These are phyloP conservation scores for Anthonomus grandis DNA, from an alignment of 1,140 invertebrate species.

Conservation along the genomic window DNA sequence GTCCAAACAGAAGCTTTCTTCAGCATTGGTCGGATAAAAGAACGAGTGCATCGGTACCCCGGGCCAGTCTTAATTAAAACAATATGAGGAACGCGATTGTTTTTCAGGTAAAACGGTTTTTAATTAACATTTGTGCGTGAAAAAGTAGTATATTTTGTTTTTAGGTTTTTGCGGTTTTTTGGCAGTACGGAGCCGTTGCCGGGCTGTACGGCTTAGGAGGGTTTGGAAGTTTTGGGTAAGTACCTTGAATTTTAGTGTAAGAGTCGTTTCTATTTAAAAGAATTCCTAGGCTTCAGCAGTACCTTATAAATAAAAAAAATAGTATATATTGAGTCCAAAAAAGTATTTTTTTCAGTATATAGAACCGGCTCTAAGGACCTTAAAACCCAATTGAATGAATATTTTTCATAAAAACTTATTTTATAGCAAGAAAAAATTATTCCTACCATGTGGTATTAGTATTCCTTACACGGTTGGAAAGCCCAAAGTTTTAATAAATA, in stretches of 20 bases:
- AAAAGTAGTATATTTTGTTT: background rate
- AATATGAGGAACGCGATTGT: conserved; percentile 15
- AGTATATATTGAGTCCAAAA: too few relatives aligned
- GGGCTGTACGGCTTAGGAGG: too few relatives aligned
- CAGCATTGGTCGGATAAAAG: conserved; percentile 21
- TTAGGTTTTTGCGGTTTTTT: background rate
- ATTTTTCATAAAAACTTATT: too few relatives aligned
- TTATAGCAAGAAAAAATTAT: too few relatives aligned
- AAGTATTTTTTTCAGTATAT: too few relatives aligned
- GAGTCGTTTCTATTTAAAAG: background rate
- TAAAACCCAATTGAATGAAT: too few relatives aligned
- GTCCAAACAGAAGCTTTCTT: conserved; percentile 24
- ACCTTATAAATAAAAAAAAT: too few relatives aligned
- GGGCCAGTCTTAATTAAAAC: conserved; percentile 14
- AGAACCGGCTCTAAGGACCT: too few relatives aligned
- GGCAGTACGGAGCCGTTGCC: background rate
- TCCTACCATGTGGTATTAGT: too few relatives aligned
- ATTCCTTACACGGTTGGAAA: too few relatives aligned
- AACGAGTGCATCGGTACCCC: background rate
- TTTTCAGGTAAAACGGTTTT: conserved; percentile 15
- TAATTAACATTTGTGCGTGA: background rate
- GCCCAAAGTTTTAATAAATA: too few relatives aligned
- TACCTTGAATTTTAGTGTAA: background rate
- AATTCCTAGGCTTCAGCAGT: background rate
- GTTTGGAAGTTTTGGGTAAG: background rate